phyloP scores from a whole-genome alignment of 2,888 invertebrate species.

The Apodemia hepburni region DNA sequence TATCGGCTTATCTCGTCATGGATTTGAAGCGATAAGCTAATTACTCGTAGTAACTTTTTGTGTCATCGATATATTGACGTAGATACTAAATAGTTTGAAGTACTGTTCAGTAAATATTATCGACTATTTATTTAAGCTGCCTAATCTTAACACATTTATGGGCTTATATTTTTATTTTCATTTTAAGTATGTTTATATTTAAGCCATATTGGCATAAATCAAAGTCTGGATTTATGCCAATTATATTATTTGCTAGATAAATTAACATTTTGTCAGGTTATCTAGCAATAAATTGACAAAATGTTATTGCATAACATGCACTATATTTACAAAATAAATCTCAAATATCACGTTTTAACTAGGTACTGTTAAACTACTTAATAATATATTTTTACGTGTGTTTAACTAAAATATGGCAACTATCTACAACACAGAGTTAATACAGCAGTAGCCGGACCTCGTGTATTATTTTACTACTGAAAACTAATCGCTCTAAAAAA shows the following conservation, averaged over 20 bases:
- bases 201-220: not conserved
- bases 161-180: not conserved
- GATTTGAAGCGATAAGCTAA: constrained; percentile 8
- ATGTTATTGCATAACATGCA: not conserved
- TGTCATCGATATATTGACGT: constrained; percentile 16
- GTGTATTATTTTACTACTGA: not conserved
- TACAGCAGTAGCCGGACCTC: not conserved
- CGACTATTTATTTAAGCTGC: not conserved
- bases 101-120: not conserved
- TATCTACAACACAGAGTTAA: not conserved
- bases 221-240: not conserved
- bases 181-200: not conserved
- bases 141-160: not conserved
- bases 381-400: not conserved
- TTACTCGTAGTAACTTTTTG: constrained; percentile 12
- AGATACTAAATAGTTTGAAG: constrained; percentile 4
- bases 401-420: not conserved
- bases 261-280: not conserved
- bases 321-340: not conserved
- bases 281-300: not conserved
- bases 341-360: too few relatives aligned
- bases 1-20: constrained; percentile 9
- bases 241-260: too few relatives aligned
- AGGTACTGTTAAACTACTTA: too few relatives aligned
- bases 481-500: too few relatives aligned